Conservation (phyloP, 2,797 vertebrate genomes). For the Podargus strigoides region DNA sequence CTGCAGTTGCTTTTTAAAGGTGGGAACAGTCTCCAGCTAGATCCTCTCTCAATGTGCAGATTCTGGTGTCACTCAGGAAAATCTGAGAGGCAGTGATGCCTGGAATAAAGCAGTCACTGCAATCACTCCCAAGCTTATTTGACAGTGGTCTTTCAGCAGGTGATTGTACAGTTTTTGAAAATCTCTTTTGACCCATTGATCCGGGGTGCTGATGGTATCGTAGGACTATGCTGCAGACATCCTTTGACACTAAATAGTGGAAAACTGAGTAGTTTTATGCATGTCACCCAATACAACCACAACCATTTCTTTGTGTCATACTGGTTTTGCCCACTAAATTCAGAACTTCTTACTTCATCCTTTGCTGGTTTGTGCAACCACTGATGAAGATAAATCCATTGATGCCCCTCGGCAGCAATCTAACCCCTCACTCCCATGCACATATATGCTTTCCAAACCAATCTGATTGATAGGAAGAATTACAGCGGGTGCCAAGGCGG, state of each 20-base stretch:
- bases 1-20: slow-evolving; percentile 40
- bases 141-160: neutral
- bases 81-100: neutral
- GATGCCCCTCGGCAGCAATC: neutral
- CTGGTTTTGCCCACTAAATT: neutral
- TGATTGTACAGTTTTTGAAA: neutral
- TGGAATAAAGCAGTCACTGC: neutral
- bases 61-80: slow-evolving; percentile 42
- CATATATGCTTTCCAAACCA: neutral
- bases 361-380: neutral
- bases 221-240: neutral
- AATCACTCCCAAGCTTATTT: neutral
- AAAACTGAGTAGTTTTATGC: neutral
- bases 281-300: neutral
- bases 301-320: neutral
- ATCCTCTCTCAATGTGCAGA: neutral
- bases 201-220: neutral
- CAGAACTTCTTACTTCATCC: neutral
- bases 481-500: neutral
- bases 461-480: fast-evolving
- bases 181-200: neutral
- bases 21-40: neutral
- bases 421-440: neutral
- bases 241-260: neutral
- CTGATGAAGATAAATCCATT: neutral